These are phyloP conservation scores for Amitus sp. DNA, from an alignment of 2,888 invertebrate species.

Conservation along the genomic window DNA sequence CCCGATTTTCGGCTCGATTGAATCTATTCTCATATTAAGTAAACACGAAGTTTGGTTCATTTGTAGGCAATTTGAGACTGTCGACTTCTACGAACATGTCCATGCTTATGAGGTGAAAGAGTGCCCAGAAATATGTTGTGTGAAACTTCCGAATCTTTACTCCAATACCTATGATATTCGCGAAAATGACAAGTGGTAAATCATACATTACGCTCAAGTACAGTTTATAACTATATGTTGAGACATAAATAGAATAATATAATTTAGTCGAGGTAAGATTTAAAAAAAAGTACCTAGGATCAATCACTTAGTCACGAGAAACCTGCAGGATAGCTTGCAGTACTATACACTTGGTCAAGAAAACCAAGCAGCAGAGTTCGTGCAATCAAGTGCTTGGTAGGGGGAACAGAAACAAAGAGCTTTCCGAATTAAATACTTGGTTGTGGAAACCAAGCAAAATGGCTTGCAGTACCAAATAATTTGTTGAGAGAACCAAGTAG, in stretches of 20 bases:
- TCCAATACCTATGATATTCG: neutral
- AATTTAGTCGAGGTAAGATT: neutral
- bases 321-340: no score
- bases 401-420: neutral
- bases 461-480: no score
- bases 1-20: neutral
- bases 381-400: no score
- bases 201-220: neutral
- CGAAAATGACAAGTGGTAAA: neutral
- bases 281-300: neutral
- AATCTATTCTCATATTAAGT: neutral
- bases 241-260: neutral
- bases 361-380: neutral
- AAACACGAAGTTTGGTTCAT: neutral
- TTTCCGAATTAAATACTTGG: neutral
- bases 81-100: neutral
- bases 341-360: neutral
- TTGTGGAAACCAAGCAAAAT: neutral
- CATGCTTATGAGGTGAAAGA: neutral
- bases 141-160: neutral
- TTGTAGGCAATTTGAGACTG: neutral
- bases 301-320: no score
- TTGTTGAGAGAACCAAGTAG: neutral
- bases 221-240: neutral
- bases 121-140: neutral